Conservation (phyloP, 2,888 invertebrate genomes). For the Plagodis pulveraria region DNA sequence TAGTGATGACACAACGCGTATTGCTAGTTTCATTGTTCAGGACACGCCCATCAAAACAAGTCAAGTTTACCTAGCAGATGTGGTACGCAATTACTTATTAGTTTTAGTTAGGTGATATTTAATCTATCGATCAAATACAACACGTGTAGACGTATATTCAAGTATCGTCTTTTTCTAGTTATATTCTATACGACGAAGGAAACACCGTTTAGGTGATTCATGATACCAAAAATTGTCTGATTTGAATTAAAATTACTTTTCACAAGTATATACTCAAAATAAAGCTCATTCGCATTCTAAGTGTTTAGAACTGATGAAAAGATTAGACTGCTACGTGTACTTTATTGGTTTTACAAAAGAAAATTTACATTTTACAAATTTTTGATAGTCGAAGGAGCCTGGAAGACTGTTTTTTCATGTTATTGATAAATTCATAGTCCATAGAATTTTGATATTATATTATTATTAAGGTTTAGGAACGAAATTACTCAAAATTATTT, state of each 20-base stretch:
- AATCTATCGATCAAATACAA: no score
- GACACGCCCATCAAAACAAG: no score
- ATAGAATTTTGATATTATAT: conserved; percentile 80
- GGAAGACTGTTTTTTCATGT: conserved; percentile 82
- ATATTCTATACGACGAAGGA: no score
- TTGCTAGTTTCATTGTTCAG: no score
- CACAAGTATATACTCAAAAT: conserved; percentile 22
- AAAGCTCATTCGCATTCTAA: conserved; percentile 28
- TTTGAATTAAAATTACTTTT: conserved; percentile 30
- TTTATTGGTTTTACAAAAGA: conserved; percentile 40
- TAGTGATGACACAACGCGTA: no score
- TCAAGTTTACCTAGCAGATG: no score
- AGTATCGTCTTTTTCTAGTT: no score
- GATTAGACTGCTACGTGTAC: conserved; percentile 54
- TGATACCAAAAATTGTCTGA: conserved; percentile 65
- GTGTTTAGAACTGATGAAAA: conserved; percentile 49
- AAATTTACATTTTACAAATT: conserved; percentile 83
- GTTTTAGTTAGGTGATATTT: no score
- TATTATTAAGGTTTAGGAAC: conserved; percentile 73
- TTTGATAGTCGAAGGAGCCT: conserved; percentile 78
- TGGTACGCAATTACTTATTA: no score
- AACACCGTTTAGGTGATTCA: no score
- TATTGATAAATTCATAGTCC: conserved; percentile 77
- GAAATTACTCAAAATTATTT: conserved; percentile 62
- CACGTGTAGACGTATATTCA: no score